Conservation (phyloP, 1,140 invertebrate genomes). For the Monochamus saltuarius region DNA sequence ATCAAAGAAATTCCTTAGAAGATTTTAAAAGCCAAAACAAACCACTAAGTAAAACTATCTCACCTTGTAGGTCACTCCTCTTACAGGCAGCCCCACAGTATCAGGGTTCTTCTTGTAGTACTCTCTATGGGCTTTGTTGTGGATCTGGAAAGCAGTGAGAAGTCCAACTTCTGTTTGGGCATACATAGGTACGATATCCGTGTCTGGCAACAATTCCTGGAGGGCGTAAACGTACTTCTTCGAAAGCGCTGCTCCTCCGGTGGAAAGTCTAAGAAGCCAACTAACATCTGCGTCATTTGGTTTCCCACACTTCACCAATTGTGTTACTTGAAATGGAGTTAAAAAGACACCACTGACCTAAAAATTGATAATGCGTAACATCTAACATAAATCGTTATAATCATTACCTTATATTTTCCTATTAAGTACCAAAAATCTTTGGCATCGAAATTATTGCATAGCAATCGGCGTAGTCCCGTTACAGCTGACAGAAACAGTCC, state of each 20-base stretch:
- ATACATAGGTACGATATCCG: slow-evolving; percentile 29
- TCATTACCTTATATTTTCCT: slow-evolving; percentile 41
- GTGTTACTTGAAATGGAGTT: slow-evolving; percentile 29
- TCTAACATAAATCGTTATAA: too few species aligned
- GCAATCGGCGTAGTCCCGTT: slow-evolving; percentile 20
- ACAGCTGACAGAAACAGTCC: slow-evolving; percentile 24
- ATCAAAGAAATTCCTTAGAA: too few species aligned
- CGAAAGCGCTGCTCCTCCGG: slow-evolving; percentile 57
- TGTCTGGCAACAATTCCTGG: slow-evolving; percentile 49
- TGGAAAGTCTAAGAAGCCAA: slow-evolving; percentile 47
- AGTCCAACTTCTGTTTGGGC: slow-evolving; percentile 37
- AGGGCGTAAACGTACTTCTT: slow-evolving; percentile 54
- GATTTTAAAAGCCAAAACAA: too few species aligned
- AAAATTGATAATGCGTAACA: slow-evolving; percentile 1
- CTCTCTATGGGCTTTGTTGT: slow-evolving; percentile 13
- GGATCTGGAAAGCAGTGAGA: slow-evolving; percentile 13
- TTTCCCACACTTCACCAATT: slow-evolving; percentile 27
- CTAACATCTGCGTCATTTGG: slow-evolving; percentile 31
- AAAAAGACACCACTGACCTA: slow-evolving; percentile 24
- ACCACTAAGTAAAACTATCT: not conserved
- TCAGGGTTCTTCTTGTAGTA: slow-evolving; percentile 10
- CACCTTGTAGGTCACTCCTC: slow-evolving; percentile 30
- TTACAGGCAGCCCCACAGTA: slow-evolving; percentile 22
- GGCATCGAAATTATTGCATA: slow-evolving; percentile 34
- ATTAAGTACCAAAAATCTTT: slow-evolving; percentile 34